A percentile compares a stretch with the other conserved stretches of the same genome.
Conservation (phyloP, 2,113 vertebrate genomes). For the Cottus gobio region DNA sequence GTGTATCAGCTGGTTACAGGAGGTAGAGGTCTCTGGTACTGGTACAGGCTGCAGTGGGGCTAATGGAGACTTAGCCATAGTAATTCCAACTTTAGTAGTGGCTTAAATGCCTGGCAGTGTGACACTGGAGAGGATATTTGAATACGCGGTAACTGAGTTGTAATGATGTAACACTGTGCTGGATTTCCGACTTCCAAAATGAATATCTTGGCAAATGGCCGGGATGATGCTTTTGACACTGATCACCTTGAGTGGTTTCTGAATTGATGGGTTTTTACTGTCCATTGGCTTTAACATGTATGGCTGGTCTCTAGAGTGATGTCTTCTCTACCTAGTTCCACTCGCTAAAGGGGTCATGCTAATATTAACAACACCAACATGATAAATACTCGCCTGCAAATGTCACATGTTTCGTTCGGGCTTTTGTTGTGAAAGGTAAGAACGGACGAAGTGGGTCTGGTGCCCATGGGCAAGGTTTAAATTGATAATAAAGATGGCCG, state of each 20-base stretch:
- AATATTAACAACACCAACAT: not conserved
- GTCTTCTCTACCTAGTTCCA: not conserved
- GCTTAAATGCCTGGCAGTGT: constrained; percentile 5
- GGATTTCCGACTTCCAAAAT: constrained; percentile 37
- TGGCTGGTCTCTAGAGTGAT: not conserved
- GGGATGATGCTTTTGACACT: not conserved
- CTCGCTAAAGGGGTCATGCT: not conserved
- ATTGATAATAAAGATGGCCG: too few relatives aligned
- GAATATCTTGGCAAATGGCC: not conserved
- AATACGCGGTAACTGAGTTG: constrained; percentile 12
- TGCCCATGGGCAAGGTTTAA: not conserved
- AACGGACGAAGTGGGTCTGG: not conserved
- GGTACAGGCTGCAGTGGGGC: constrained; percentile 4
- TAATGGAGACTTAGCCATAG: constrained; percentile 23
- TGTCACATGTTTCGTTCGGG: not conserved
- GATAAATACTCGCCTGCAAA: not conserved
- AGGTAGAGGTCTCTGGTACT: not conserved
- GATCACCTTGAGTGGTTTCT: not conserved
- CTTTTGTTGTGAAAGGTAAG: not conserved
- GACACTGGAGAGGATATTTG: constrained; percentile 11
- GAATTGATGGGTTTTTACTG: not conserved
- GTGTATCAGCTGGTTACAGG: constrained; percentile 29
- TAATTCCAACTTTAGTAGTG: constrained; percentile 38
- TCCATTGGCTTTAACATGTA: not conserved
- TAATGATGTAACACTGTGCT: constrained; percentile 17